phyloP scores from a whole-genome alignment of 2,113 vertebrate genomes.

The Seriola quinqueradiata region DNA sequence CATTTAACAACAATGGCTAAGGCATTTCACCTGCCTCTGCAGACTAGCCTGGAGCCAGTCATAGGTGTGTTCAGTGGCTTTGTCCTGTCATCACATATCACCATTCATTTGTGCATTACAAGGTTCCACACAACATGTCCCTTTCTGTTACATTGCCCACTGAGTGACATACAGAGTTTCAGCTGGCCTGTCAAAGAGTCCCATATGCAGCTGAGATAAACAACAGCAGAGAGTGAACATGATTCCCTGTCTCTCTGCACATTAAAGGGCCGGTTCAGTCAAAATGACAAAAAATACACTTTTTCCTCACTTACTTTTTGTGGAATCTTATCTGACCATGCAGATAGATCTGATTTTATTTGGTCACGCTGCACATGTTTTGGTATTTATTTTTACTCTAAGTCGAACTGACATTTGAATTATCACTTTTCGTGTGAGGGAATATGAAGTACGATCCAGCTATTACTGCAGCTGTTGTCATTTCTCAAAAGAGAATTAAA shows the following conservation, averaged over 20 bases:
- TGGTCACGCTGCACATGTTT: neutral
- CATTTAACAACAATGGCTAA: conserved; percentile 44
- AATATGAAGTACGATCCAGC: neutral
- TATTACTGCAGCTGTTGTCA: neutral
- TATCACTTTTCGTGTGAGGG: neutral
- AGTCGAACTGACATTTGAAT: neutral
- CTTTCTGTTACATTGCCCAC: conserved; percentile 57
- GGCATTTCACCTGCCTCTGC: conserved; percentile 62
- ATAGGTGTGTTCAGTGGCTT: conserved; percentile 74
- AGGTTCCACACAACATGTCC: conserved; percentile 64
- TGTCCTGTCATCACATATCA: conserved; percentile 77
- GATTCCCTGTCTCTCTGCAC: conserved; percentile 5
- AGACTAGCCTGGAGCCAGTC: conserved; percentile 52
- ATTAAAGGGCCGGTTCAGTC: neutral
- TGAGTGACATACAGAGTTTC: conserved; percentile 62
- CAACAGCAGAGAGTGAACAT: conserved; percentile 23
- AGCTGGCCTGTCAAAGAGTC: conserved; percentile 68
- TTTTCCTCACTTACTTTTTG: neutral
- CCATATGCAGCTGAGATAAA: conserved; percentile 59
- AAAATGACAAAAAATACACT: neutral
- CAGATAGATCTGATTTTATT: neutral
- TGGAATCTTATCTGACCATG: neutral
- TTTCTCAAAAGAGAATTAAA: no score
- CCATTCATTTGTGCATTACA: conserved; percentile 63
- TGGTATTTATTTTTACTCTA: neutral